These are phyloP conservation scores for Caenorhabditis latens DNA, from an alignment of 1,140 invertebrate species.

Conservation along the genomic window DNA sequence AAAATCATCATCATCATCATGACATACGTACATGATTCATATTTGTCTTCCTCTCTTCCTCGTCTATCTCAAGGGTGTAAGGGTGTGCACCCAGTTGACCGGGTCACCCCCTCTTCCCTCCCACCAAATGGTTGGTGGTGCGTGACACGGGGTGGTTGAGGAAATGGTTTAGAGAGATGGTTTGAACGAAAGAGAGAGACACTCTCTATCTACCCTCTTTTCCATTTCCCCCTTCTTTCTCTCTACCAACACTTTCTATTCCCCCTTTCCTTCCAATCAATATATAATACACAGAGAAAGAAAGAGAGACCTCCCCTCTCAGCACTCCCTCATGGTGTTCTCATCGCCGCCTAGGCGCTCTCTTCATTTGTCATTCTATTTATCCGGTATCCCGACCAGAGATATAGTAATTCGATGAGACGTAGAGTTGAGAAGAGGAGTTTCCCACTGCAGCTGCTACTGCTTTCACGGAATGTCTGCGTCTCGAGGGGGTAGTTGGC, in stretches of 20 bases:
- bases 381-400: too few relatives aligned
- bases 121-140: not conserved
- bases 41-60: too few relatives aligned
- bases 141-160: not conserved
- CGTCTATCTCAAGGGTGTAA: too few relatives aligned
- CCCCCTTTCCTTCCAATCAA: not conserved
- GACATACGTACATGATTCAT: too few relatives aligned
- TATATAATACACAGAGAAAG: not conserved
- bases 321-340: not conserved
- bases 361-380: too few relatives aligned
- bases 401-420: too few relatives aligned
- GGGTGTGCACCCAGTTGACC: not conserved
- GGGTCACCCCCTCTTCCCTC: slow-evolving; percentile 3
- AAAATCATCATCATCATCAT: too few relatives aligned
- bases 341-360: not conserved
- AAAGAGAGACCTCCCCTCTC: not conserved
- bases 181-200: not conserved
- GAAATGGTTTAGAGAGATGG: not conserved
- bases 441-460: too few relatives aligned
- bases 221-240: not conserved
- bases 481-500: too few relatives aligned
- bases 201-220: too few relatives aligned
- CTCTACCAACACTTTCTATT: not conserved
- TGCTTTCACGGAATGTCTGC: too few relatives aligned
- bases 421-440: too few relatives aligned